Conservation (phyloP, 2,888 invertebrate genomes). For the Caenorhabditis japonica region DNA sequence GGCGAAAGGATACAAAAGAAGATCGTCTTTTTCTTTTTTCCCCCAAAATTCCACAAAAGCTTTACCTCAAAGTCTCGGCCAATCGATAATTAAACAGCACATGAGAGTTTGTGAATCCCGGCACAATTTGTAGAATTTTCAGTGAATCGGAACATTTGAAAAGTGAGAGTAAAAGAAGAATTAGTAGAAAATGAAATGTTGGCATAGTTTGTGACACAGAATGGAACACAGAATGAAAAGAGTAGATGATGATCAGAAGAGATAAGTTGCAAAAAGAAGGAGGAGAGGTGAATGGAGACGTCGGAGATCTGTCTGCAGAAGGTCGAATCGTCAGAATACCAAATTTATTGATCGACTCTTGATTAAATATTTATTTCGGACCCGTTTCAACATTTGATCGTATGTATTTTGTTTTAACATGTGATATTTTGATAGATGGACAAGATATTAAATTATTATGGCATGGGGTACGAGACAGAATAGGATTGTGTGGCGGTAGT, state of each 20-base stretch:
- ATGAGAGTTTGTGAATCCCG: slow-evolving; percentile 76
- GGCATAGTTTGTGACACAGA: slow-evolving; percentile 7
- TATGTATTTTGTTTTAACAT: background rate
- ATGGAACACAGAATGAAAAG: slow-evolving; percentile 9
- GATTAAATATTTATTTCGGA: slow-evolving; percentile 1
- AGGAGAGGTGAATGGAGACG: slow-evolving; percentile 6
- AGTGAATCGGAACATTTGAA: slow-evolving; percentile 10
- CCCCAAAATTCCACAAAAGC: background rate
- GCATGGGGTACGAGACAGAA: slow-evolving; percentile 28
- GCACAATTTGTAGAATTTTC: slow-evolving; percentile 74
- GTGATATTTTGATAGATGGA: too few relatives aligned
- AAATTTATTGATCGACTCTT: slow-evolving; percentile 19
- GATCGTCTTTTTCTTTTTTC: background rate
- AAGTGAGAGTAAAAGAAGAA: background rate
- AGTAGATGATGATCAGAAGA: slow-evolving; percentile 20
- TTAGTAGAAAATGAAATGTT: background rate
- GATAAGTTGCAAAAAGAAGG: slow-evolving; percentile 18
- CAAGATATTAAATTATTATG: background rate
- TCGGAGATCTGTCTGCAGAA: background rate
- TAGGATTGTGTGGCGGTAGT: slow-evolving; percentile 35
- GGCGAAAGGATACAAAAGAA: background rate
- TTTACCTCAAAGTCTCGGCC: slow-evolving; percentile 68
- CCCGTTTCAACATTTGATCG: background rate
- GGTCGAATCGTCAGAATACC: slow-evolving; percentile 25
- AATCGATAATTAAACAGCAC: slow-evolving; percentile 75